Percentiles rank a stretch among this genome's conserved stretches.
Conservation (phyloP, 2,888 invertebrate genomes). For the Candidula unifasciata region DNA sequence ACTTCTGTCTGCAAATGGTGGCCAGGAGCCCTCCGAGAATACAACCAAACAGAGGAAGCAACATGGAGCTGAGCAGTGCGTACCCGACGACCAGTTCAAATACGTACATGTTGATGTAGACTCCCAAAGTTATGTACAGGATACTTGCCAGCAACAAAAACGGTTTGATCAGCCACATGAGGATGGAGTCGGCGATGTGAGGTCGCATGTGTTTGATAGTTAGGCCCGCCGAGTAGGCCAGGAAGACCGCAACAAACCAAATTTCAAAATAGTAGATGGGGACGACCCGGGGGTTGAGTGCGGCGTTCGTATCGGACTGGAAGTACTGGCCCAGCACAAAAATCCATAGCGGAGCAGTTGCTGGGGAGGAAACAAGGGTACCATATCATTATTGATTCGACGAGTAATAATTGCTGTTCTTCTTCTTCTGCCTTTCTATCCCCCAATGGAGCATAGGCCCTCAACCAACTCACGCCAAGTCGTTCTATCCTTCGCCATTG, state of each 20-base stretch:
- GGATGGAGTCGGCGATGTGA: constrained; percentile 70
- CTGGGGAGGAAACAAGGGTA: constrained; percentile 23
- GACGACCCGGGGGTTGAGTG: constrained; percentile 61
- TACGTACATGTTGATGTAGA: constrained; percentile 77
- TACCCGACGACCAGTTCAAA: constrained; percentile 69
- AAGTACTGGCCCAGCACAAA: constrained; percentile 72
- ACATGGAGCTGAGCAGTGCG: constrained; percentile 67
- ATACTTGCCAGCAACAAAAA: constrained; percentile 75
- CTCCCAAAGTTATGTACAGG: constrained; percentile 76
- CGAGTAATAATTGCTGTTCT: too few species aligned
- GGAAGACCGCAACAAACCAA: constrained; percentile 73
- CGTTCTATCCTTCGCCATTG: too few species aligned
- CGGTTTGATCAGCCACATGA: constrained; percentile 77
- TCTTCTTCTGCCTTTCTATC: too few species aligned
- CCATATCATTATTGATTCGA: not conserved
- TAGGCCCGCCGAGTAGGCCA: constrained; percentile 72
- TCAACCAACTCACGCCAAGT: too few species aligned
- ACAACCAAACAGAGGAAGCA: constrained; percentile 70
- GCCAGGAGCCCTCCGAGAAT: constrained; percentile 67
- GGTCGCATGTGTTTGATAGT: constrained; percentile 71
- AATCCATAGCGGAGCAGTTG: constrained; percentile 73
- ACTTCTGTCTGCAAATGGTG: constrained; percentile 68
- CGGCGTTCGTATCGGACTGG: constrained; percentile 59
- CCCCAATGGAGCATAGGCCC: too few species aligned
- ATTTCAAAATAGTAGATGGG: constrained; percentile 65